Base-by-base conservation (phyloP, 2,888 invertebrate species). In the Craniophora ligustri region DNA sequence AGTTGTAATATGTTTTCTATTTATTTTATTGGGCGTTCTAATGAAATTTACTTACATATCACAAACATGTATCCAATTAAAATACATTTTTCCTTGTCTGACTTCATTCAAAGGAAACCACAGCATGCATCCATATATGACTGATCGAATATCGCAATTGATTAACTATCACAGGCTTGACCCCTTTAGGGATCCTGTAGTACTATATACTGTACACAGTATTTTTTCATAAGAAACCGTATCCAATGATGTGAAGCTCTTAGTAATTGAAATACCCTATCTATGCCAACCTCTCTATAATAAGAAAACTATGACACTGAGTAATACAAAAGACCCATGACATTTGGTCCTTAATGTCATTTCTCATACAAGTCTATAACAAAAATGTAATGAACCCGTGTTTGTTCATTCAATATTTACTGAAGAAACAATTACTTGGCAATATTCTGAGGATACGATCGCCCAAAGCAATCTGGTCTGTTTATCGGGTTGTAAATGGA, bases 371-470 rank as follows among this genome's bases (percentile, higher is more conserved):
- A 45, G 41, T 40, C 34, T 47, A 45, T 56, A 47, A 63, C 56
- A 56, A 70, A 50, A 45, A 38, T 39, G 40, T 65, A 65, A 57
- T 49, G 66, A 65, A 66, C 19, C 15, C 15, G 23, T 47, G 51
- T 70, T 70, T 42, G 66, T 42, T 31, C 70, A 42, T 35, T 49
- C 66, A 64, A 70, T 64, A 64, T 64, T 64, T 48, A 65, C 59
- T 41, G 38, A 18, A 48, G 49, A 65, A 64, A 64, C 64, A 64
- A 64, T 64, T 64, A 64, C 49, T 65, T 42, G 66, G 48, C 49
- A 41, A 70, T 64, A 69, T 48, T 48, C 57, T 31, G 30, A 26
- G 36, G 40, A 64, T 56, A 57, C 65, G 70, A 68, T 47, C 39
- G 45, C 16, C 30, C 35, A 42, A 57, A 70, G 58, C 60, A 70